These are phyloP conservation scores for Lasioglossum lativentre DNA, from an alignment of 2,888 invertebrate genomes.

Conservation along the genomic window DNA sequence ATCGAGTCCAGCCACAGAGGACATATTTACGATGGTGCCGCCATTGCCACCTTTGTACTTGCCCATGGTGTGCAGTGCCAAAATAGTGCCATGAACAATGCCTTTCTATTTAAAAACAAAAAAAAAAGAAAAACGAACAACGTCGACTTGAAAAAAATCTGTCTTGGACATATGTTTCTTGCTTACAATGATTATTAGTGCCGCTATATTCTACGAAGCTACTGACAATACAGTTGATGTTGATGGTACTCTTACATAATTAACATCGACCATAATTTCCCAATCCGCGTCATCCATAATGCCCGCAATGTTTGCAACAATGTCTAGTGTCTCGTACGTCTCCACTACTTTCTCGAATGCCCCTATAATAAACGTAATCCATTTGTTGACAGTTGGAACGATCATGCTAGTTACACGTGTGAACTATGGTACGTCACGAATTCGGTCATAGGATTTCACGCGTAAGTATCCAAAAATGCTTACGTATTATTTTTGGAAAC, in stretches of 20 bases:
- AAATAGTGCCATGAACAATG: conserved; percentile 80
- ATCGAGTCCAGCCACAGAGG: conserved; percentile 86
- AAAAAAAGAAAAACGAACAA: background rate
- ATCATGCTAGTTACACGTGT: background rate
- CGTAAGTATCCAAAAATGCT: too few species aligned
- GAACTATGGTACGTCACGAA: too few species aligned
- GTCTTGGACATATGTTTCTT: background rate
- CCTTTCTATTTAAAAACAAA: conserved; percentile 77
- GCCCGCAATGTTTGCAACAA: conserved; percentile 85
- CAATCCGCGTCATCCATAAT: conserved; percentile 77
- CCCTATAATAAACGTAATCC: conserved; percentile 27
- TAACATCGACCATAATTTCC: conserved; percentile 78
- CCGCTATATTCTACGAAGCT: background rate
- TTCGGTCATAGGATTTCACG: too few species aligned
- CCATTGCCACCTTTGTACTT: conserved; percentile 85
- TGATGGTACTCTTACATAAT: conserved; percentile 74
- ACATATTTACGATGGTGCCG: conserved; percentile 88
- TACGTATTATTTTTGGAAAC: too few species aligned
- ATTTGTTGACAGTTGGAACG: background rate
- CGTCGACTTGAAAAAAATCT: background rate
- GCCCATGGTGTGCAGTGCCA: conserved; percentile 84
- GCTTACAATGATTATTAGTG: background rate
- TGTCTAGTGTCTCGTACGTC: conserved; percentile 85
- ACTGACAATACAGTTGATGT: background rate
- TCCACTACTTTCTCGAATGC: conserved; percentile 83